Evolutionary conservation across 2,797 vertebrate species (phyloP), one percentile per base, ranked within the genome.

Genomic region (Distichodus sexfasciatus): DNA sequence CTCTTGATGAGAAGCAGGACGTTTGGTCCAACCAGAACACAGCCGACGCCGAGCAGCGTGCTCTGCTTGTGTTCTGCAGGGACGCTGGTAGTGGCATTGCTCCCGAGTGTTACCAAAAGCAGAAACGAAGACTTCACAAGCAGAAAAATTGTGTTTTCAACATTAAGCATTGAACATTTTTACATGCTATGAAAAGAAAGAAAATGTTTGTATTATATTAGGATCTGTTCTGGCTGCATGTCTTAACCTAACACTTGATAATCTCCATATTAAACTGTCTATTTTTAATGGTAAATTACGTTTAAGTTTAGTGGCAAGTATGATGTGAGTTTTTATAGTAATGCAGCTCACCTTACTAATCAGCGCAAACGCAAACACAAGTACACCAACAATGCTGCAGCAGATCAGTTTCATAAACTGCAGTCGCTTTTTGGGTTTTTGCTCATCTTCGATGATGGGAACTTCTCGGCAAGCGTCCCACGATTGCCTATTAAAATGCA

Each of bases 1-100:
- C 76, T 75, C 44, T 78, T 78, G 1, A 78, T 14, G 28, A 78
- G 44, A 41, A 75, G 60, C 2, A 78, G 69, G 31, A 72, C 43
- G 38, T 66, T 69, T 19, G 76, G 60, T 0, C 24, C 72, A n/a
- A 61, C 31, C 60, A 78, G 38, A 50, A 67, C 60, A 28, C 66
- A 62, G 17, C 72, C 69, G 10, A 69, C 69, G 6, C 54, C 41
- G 10, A 78, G 53, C 6, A 65, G 17, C 5, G 41, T 21, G 1
- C 21, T 21, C 0, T 68, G 50, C 55, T 71, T 76, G 29, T 62
- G 6, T 2, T 62, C 23, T 9, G 6, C 7, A 11, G 6, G 2
- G 14, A 67, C 14, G 5, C 8, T 57, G 1, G 2, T 3, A 3
- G 68, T 67, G 7, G 23, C 3, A 36, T 67, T 76, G 63, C 59